Evolutionary conservation across 2,113 vertebrate genomes (phyloP).

Genomic region (Lethenteron camtschaticum): DNA sequence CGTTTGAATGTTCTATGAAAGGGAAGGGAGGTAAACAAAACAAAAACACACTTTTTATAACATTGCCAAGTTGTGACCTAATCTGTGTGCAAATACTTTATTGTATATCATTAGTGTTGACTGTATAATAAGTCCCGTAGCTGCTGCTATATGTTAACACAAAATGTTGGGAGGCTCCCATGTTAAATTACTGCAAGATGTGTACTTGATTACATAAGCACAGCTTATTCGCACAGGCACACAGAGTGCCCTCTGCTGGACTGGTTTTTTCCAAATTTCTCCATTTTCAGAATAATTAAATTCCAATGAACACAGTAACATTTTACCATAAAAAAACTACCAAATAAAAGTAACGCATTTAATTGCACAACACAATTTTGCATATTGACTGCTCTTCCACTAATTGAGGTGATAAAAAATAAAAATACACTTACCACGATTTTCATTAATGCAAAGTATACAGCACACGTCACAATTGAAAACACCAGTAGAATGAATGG

Average conservation of each 20-base stretch:
- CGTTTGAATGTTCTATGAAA: slow-evolving; percentile 31
- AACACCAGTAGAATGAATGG: slow-evolving; percentile 82
- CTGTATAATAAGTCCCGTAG: not conserved
- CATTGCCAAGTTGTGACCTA: too few species aligned
- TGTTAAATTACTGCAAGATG: not conserved
- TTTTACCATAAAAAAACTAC: too few species aligned
- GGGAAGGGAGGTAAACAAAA: slow-evolving; percentile 26
- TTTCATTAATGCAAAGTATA: slow-evolving; percentile 93
- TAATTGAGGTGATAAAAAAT: not conserved
- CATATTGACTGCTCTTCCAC: not conserved
- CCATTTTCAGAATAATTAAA: too few species aligned
- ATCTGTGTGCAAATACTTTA: too few species aligned
- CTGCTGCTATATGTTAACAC: not conserved
- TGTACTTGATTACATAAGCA: too few species aligned
- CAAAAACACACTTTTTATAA: not conserved
- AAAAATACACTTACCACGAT: slow-evolving; percentile 46
- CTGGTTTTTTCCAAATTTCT: too few species aligned
- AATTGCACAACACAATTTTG: not conserved
- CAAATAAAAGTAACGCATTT: too few species aligned
- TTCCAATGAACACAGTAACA: too few species aligned
- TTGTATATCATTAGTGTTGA: not conserved
- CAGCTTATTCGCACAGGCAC: too few species aligned
- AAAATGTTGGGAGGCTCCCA: not conserved
- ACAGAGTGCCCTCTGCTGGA: too few species aligned
- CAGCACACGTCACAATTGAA: slow-evolving; percentile 71